Evolutionary conservation across 2,888 invertebrate species (phyloP).

Genomic region (Caenorhabditis uteleia): DNA sequence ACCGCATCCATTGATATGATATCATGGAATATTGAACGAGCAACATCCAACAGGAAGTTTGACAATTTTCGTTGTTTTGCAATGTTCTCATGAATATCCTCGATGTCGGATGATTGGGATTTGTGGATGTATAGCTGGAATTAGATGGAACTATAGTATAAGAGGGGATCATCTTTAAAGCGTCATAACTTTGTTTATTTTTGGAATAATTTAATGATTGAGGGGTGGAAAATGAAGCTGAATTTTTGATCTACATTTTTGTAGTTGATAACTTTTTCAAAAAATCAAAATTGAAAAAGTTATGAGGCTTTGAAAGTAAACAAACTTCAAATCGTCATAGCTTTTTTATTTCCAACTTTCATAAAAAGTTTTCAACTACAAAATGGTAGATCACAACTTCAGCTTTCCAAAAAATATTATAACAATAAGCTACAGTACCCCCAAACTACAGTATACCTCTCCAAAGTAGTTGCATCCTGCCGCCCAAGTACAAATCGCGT

Average conservation of each 20-base stretch:
- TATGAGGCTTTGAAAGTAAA: too few relatives aligned
- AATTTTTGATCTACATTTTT: too few relatives aligned
- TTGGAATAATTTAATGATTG: too few relatives aligned
- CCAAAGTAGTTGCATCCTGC: constrained; percentile 55
- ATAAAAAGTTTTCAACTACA: not conserved
- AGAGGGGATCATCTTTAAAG: too few relatives aligned
- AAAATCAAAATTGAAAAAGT: too few relatives aligned
- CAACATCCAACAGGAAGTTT: constrained; percentile 81
- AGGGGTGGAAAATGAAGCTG: too few relatives aligned
- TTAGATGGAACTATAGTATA: too few relatives aligned
- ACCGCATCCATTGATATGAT: constrained; percentile 84
- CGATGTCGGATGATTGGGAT: constrained; percentile 19
- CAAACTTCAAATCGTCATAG: too few relatives aligned
- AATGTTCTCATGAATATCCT: constrained; percentile 46
- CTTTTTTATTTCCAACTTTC: not conserved
- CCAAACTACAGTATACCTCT: constrained; percentile 40
- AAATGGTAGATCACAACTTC: too few relatives aligned
- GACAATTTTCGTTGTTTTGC: constrained; percentile 71
- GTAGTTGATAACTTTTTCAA: too few relatives aligned
- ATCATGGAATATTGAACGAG: constrained; percentile 85
- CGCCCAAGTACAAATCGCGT: constrained; percentile 61
- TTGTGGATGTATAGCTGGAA: constrained; percentile 77
- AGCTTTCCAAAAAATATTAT: not conserved
- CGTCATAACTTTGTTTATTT: too few relatives aligned
- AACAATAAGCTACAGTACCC: not conserved